Conservation (phyloP, 2,888 invertebrate genomes). For the Clepsis dumicolana region DNA sequence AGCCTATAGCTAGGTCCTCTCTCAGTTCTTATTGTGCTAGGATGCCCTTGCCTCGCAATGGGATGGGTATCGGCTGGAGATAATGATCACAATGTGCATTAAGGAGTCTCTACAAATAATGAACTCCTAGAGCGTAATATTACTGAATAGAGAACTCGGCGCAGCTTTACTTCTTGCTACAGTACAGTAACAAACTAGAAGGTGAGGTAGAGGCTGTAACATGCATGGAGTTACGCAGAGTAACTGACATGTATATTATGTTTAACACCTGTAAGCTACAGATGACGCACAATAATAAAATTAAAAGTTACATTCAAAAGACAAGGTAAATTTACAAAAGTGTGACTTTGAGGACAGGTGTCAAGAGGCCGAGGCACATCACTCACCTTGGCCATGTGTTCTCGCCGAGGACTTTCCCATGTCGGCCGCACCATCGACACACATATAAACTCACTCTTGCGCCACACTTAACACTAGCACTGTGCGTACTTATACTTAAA, state of each 20-base stretch:
- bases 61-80: no score
- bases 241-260: no score
- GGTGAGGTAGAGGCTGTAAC: no score
- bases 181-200: no score
- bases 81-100: no score
- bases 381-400: slow-evolving; percentile 87
- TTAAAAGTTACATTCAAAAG: background rate
- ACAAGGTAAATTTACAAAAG: slow-evolving; percentile 39
- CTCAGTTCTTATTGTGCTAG: no score
- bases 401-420: slow-evolving; percentile 87
- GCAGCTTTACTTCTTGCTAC: background rate
- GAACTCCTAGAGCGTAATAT: no score
- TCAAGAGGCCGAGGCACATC: slow-evolving; percentile 52
- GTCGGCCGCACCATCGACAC: slow-evolving; percentile 85
- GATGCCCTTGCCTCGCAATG: no score
- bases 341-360: slow-evolving; percentile 65
- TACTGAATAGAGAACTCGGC: background rate
- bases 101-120: no score
- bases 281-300: background rate
- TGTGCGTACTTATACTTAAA: slow-evolving; percentile 78
- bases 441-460: slow-evolving; percentile 77
- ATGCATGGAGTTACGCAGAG: no score
- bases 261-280: background rate
- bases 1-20: no score
- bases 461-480: slow-evolving; percentile 77